Percentiles rank a stretch among this genome's conserved stretches.
phyloP scores from a whole-genome alignment of 2,113 vertebrate genomes.

The Pongo abelii region DNA sequence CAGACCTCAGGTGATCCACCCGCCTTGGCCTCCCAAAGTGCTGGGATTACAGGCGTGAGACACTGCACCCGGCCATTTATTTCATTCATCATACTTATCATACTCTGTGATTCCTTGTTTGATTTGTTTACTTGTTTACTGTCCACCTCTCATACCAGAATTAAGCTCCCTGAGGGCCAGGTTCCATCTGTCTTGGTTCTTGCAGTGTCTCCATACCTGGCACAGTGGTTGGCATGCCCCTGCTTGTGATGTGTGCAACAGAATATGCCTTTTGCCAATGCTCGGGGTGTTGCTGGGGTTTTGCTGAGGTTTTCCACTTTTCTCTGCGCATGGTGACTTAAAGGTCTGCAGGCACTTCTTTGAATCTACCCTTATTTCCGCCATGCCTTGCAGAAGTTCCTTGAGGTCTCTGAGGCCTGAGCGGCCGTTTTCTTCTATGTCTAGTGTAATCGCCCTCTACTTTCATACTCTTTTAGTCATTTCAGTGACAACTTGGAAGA shows the following conservation, averaged over 20 bases:
- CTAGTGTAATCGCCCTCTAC: not conserved
- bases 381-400: not conserved
- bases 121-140: not conserved
- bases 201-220: not conserved
- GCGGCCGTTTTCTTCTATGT: not conserved
- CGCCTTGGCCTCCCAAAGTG: too few species aligned
- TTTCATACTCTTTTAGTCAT: not conserved
- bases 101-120: not conserved
- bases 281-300: not conserved
- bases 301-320: not conserved
- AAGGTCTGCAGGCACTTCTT: not conserved
- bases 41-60: too few species aligned
- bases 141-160: not conserved
- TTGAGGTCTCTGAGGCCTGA: not conserved
- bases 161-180: too few species aligned
- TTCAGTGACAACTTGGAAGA: not conserved
- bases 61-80: not conserved
- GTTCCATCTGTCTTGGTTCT: not conserved
- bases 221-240: not conserved
- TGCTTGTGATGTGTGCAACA: not conserved
- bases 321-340: not conserved
- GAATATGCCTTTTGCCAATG: not conserved
- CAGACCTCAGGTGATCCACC: too few species aligned
- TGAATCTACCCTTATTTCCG: not conserved
- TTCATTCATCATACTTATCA: not conserved